Base-by-base conservation (phyloP, 2,888 invertebrate genomes). In the Caenorhabditis uteleia region DNA sequence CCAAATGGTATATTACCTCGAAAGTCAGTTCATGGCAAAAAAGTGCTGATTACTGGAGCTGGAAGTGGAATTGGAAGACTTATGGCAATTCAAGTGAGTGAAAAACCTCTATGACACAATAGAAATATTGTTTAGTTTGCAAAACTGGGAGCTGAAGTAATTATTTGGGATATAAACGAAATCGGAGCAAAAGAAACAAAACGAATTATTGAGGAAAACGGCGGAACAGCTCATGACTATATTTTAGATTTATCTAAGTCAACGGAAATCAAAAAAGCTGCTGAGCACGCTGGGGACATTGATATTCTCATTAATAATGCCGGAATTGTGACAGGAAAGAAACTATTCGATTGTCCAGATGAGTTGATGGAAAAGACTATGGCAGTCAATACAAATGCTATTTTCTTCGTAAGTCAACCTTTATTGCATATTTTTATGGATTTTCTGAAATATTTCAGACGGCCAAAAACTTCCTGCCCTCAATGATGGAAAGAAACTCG, bases 231-330 rank as follows among this genome's bases (percentile, higher is more conserved):
- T 75, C 88, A 88, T 82, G 90, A 91, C 10, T 92, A 90, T 84
- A 87, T 89, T 54, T 91, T 91, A 67, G 91, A 94, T 84, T 87
- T 94, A 68, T 89, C 91, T 44, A 88, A 90, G 77, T 88, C 89
- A 64, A 89, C 91, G 69, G 89, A 91, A 75, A 89, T 94, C 65
- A 92, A 92, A 85, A 87, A 53, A 36, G 61, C 54, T 26, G 79
- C 80, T 1, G 49, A 87, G 70, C 91, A 93, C 83, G 88, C 91
- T 42, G 91, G 91, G 75, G 88, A 88, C 85, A 90, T 94, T 12
- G 89, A 90, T 18, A 88, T 95, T 68, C 86, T 95, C 55, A 88
- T 95, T 61, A 95, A 95, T 86, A 95, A 94, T 84, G 94, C 94
- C 14, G 94, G 94, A 14, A 89, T 93, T 45, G 91, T 91, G 12